Base-by-base conservation (phyloP, 1,140 invertebrate species). In the Pogonus chalceus region DNA sequence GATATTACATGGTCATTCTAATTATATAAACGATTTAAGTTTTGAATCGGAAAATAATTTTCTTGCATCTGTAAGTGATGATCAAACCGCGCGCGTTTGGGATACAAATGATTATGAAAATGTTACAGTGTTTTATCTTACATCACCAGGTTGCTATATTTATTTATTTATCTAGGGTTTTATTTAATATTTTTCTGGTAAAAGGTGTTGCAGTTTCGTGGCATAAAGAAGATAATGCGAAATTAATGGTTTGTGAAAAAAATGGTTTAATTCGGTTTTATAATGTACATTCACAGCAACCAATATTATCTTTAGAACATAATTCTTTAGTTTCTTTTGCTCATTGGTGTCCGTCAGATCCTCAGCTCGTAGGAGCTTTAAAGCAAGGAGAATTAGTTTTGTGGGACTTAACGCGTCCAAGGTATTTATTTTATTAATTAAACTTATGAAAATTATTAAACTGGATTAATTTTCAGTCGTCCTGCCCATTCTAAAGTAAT, bases 171-270 rank as follows among this genome's bases (percentile, higher is more conserved):
- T 39, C 20, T 43, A 18, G 46, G 20, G 22, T 10, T 49, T 56
- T 12, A 57, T 60, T 14, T 31, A 7, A 49, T 49, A 10, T 20
- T 9, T 49, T n/a, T n/a, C n/a, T n/a, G n/a, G n/a, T n/a, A n/a
- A n/a, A n/a, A 68, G 78, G 76, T 16, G 72, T 87, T 72, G 74
- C 76, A n/a, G 79, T 84, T 0, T 78, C 77, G 57, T 85, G 82
- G 76, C 85, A 88, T 66, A 69, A 68, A 24, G 80, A 84, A 52
- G 85, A 88, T 65, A 74, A 76, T n/a, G 76, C 76, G 21, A 88
- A 88, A 69, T 71, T 90, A 16, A 65, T 89, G 37, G 83, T 89
- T 4, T 86, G 81, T 20, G 84, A 88, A 64, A 88, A 87, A 61
- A 79, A 79, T 61, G 85, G 86, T 43, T 65, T 82, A 0, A 80